Percentiles rank a stretch among this genome's conserved stretches.
phyloP scores from a whole-genome alignment of 2,888 invertebrate genomes.

The Euplagia quadripunctaria region DNA sequence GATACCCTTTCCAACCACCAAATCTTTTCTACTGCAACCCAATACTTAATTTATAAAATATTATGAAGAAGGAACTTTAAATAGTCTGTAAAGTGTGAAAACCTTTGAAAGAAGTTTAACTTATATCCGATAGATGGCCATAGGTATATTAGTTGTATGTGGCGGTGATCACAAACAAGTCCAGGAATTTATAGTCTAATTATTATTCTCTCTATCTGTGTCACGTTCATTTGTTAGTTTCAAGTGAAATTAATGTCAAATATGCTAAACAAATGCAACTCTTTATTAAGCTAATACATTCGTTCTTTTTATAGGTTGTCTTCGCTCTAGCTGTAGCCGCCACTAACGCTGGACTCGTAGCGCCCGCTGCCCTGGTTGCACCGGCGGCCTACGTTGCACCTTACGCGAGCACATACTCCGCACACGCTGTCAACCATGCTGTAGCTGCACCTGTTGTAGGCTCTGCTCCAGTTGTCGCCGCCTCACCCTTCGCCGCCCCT shows the following conservation, averaged over 20 bases:
- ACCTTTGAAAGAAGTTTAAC: neutral
- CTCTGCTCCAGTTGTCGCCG: slow-evolving; percentile 68
- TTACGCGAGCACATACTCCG: slow-evolving; percentile 92
- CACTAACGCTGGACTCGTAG: slow-evolving; percentile 72
- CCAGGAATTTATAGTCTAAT: neutral
- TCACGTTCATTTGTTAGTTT: neutral
- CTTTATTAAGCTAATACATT: neutral
- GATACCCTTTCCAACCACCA: neutral
- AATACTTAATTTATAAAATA: neutral
- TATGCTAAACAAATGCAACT: neutral
- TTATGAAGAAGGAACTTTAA: neutral
- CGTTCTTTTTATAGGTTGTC: slow-evolving; percentile 69
- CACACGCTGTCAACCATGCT: slow-evolving; percentile 92
- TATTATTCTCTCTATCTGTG: neutral
- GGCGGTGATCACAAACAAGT: too few species aligned
- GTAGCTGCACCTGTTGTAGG: slow-evolving; percentile 89
- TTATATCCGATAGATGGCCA: neutral
- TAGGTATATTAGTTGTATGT: neutral
- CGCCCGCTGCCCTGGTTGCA: slow-evolving; percentile 85
- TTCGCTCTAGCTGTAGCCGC: slow-evolving; percentile 73
- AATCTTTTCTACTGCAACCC: too few species aligned
- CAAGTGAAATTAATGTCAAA: neutral
- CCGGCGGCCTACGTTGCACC: slow-evolving; percentile 90
- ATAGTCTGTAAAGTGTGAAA: neutral
- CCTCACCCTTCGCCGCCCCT: slow-evolving; percentile 51